Evolutionary conservation across 2,888 invertebrate species (phyloP), one percentile per base, ranked within the genome.

Genomic region (Conops quadrifasciatus): DNA sequence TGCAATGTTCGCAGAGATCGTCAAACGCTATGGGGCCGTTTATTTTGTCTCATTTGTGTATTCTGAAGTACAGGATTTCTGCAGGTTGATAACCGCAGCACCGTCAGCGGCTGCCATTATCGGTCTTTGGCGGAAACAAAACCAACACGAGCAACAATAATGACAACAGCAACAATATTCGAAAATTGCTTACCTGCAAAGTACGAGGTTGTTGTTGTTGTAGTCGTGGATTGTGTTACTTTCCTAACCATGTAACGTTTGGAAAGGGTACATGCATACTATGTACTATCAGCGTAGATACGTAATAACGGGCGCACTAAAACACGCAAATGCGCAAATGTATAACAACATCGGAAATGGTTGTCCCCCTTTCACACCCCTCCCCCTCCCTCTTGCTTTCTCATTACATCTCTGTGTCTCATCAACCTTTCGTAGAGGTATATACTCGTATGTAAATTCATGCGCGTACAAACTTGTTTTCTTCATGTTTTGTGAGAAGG

Each of bases 101-200:
- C 28, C 51, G 36, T 58, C 56, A 63, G 47, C 64, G 21, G 24
- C 30, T 30, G 30, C 56, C n/a, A 47, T 16, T 47, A 58, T 28
- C 11, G 64, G n/a, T n/a, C n/a, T n/a, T n/a, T n/a, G n/a, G n/a
- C n/a, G n/a, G n/a, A n/a, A n/a, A n/a, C n/a, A n/a, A n/a, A n/a
- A n/a, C n/a, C n/a, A n/a, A n/a, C n/a, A n/a, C n/a, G n/a, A n/a
- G n/a, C n/a, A n/a, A n/a, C 67, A 51, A 13, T 15, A 53, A 21
- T 16, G 13, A 66, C 66, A 66, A 64, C 21, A 53, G 21, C 53
- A 66, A 56, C 56, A 67, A 65, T 26, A 65, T 28, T 30, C 49
- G 43, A 56, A 45, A 19, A 45, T 3, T 66, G 66, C 56, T 66
- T 26, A 16, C 16, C 64, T 51, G 51, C 66, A 49, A n/a, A 13